Evolutionary conservation across 2,797 vertebrate genomes (phyloP).

Genomic region (Platyrinchus mystaceus): DNA sequence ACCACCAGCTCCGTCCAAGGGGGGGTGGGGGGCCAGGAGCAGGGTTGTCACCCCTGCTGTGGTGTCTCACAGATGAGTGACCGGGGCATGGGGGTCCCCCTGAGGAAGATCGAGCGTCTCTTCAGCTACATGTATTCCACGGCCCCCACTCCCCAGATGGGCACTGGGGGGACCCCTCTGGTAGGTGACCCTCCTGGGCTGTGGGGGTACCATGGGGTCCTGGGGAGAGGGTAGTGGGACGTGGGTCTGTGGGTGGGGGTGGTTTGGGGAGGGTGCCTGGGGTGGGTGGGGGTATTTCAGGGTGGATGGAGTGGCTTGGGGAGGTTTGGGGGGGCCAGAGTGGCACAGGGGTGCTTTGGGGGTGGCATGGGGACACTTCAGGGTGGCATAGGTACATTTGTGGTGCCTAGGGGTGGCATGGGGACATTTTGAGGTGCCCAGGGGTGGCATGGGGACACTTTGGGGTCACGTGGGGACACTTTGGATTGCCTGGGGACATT

Average conservation of each 20-base stretch:
- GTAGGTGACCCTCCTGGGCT: slow-evolving; percentile 60
- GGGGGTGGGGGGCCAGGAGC: accelerated
- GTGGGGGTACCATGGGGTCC: accelerated
- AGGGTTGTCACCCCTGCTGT: background rate
- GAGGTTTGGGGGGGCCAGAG: no score
- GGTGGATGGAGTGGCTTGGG: background rate
- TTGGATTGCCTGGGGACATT: no score
- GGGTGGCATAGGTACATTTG: background rate
- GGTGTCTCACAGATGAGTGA: slow-evolving; percentile 84
- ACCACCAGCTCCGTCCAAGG: accelerated
- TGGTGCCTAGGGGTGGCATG: background rate
- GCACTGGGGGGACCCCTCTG: slow-evolving; percentile 81
- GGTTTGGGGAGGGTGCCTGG: background rate
- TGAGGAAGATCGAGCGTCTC: slow-evolving; percentile 89
- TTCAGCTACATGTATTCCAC: slow-evolving; percentile 98
- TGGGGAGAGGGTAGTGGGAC: accelerated
- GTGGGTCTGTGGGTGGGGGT: accelerated
- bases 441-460: no score
- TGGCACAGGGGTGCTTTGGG: background rate
- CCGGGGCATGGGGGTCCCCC: slow-evolving; percentile 88
- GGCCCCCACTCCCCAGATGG: slow-evolving; percentile 85
- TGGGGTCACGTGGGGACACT: background rate
- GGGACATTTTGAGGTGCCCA: background rate
- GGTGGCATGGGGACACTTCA: background rate
- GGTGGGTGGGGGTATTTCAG: background rate